Conservation (phyloP, 1,140 invertebrate species). For the Neodiprion pinetum region DNA sequence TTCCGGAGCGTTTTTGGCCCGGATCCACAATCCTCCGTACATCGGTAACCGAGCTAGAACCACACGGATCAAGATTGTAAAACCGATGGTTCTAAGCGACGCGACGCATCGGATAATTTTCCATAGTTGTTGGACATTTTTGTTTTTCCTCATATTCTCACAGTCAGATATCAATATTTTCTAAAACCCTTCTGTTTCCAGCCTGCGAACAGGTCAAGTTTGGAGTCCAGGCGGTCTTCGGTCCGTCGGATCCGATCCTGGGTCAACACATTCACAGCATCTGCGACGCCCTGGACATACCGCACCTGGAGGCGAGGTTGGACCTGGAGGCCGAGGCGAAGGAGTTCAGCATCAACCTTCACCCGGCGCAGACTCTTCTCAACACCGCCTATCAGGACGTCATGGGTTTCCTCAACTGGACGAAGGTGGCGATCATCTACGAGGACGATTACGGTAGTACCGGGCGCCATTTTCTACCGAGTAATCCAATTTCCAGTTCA, state of each 20-base stretch:
- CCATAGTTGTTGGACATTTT: too few relatives aligned
- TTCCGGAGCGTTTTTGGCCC: too few relatives aligned
- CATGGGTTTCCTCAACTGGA: constrained; percentile 76
- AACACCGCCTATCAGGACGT: constrained; percentile 73
- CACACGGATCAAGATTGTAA: too few relatives aligned
- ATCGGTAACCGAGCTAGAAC: too few relatives aligned
- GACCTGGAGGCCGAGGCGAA: constrained; percentile 63
- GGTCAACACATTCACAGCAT: constrained; percentile 74
- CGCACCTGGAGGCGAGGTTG: constrained; percentile 72
- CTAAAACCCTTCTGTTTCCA: constrained; percentile 42
- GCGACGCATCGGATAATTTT: too few relatives aligned
- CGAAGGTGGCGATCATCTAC: constrained; percentile 74
- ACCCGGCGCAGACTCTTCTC: constrained; percentile 72
- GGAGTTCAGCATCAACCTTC: constrained; percentile 74
- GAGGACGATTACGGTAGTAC: constrained; percentile 73
- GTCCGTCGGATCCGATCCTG: constrained; percentile 68
- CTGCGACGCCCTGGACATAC: constrained; percentile 75
- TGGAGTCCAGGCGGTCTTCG: constrained; percentile 72
- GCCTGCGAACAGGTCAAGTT: constrained; percentile 71
- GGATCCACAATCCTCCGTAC: too few relatives aligned
- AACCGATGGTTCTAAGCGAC: too few relatives aligned
- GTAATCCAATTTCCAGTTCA: too few relatives aligned
- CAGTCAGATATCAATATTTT: too few relatives aligned
- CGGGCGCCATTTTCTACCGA: constrained; percentile 30
- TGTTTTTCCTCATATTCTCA: too few relatives aligned